A percentile compares a stretch with the other conserved stretches of the same genome.
These are phyloP conservation scores for Polymixis lichenea DNA, from an alignment of 2,888 invertebrate genomes.

Conservation along the genomic window DNA sequence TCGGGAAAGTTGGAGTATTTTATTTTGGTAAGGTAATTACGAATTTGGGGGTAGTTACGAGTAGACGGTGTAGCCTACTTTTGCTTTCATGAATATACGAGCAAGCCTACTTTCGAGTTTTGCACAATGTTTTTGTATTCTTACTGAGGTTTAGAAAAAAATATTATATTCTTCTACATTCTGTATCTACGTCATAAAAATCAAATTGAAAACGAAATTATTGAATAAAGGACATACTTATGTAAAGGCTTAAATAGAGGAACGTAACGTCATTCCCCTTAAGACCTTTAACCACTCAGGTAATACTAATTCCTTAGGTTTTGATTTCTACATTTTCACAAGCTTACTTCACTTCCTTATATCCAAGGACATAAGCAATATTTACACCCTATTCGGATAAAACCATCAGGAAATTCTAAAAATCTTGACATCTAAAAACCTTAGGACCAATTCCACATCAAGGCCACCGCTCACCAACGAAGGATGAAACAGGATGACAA, in stretches of 20 bases:
- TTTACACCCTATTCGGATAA: neutral
- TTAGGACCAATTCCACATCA: neutral
- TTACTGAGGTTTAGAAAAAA: neutral
- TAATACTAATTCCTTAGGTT: neutral
- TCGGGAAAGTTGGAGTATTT: constrained; percentile 39
- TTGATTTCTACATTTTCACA: neutral
- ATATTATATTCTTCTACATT: neutral
- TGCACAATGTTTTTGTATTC: neutral
- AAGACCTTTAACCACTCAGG: neutral
- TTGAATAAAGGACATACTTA: constrained; percentile 2
- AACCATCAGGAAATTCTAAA: neutral
- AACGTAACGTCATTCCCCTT: too few species aligned
- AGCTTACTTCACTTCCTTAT: too few species aligned
- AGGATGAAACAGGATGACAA: constrained; percentile 10
- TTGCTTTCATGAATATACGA: neutral
- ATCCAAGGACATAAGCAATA: neutral
- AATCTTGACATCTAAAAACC: neutral
- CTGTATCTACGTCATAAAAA: neutral
- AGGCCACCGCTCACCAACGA: neutral
- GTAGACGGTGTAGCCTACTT: constrained; percentile 10
- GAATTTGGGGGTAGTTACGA: constrained; percentile 19
- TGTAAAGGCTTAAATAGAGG: neutral
- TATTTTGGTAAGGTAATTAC: constrained; percentile 51
- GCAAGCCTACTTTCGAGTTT: neutral
- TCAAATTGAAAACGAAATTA: neutral